Conservation (phyloP, 2,888 invertebrate genomes). For the Lottia scabra region DNA sequence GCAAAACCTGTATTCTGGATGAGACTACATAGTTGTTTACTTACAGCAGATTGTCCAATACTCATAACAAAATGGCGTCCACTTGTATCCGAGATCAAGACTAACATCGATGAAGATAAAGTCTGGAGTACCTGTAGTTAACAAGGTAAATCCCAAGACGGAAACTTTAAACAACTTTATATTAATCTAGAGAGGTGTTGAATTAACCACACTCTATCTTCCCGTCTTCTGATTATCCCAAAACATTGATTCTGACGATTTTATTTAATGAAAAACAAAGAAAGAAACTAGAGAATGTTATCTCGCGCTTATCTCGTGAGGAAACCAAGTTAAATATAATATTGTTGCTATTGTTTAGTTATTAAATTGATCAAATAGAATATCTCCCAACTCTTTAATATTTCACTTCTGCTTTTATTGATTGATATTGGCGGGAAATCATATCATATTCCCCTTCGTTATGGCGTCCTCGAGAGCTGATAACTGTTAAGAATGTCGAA, state of each 20-base stretch:
- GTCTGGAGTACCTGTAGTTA: too few relatives aligned
- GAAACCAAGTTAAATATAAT: background rate
- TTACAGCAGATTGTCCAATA: too few relatives aligned
- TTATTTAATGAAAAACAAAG: background rate
- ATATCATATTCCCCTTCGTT: background rate
- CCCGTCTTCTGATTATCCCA: too few relatives aligned
- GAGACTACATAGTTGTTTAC: too few relatives aligned
- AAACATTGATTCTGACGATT: background rate
- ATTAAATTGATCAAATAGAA: background rate
- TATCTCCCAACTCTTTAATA: background rate
- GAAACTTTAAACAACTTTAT: too few relatives aligned
- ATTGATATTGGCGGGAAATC: conserved; percentile 5
- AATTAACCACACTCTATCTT: too few relatives aligned
- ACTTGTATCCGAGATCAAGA: too few relatives aligned
- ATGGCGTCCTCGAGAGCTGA: background rate
- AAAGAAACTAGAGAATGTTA: background rate
- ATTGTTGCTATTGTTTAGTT: conserved; percentile 2
- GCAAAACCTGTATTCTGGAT: too few relatives aligned
- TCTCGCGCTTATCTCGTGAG: background rate
- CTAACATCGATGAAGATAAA: too few relatives aligned
- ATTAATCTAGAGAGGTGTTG: too few relatives aligned
- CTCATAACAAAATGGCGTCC: too few relatives aligned
- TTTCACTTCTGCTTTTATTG: background rate
- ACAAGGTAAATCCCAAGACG: too few relatives aligned
- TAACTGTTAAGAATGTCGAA: conserved; percentile 2